Evolutionary conservation across 2,113 vertebrate genomes (phyloP), one percentile per base, ranked within the genome.

Genomic region (Sardina pilchardus): DNA sequence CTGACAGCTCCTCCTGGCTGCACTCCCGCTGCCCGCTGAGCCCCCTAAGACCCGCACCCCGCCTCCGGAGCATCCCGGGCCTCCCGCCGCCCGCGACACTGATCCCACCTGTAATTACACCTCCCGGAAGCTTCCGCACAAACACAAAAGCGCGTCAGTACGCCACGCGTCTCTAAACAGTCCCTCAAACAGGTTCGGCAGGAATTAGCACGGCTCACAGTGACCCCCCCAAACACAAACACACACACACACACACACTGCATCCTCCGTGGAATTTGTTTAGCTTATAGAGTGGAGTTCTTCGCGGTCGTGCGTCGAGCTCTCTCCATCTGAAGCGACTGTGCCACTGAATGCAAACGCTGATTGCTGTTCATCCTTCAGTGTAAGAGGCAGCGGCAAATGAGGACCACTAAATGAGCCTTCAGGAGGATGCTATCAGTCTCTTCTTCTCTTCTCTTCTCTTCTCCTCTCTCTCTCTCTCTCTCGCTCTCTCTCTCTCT

Each of bases 71-170:
- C 71, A 78, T 30, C 71, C 30, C 14, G 12, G 10, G 30, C 71
- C 34, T 78, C 34, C 71, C 34, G 71, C 30, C 34, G 34, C 71
- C 1, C 12, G 39, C 71, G 34, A 78, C 71, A 78, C 71, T 78
- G 71, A 78, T 78, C 71, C 71, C 16, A 78, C 71, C 30, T 78
- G 71, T 78, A 78, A 78, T 78, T 78, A 78, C 34, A 78, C 71
- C 34, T 16, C 71, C 1, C 63, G 12, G 5, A 36, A 78, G 71
- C 71, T 78, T 34, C 71, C 30, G 3, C 71, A 14, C 71, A 78
- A 34, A 36, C 71, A 78, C 53, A 24, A 59, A 59, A 59, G 19
- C 3, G 6, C 53, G 53, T 59, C 53, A 59, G 24, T 59, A 24
- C 30, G 4, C 19, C 71, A 78, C 30, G 5, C 71, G 19, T 21